phyloP scores from a whole-genome alignment of 2,888 invertebrate species.

The Mythimna pallens region DNA sequence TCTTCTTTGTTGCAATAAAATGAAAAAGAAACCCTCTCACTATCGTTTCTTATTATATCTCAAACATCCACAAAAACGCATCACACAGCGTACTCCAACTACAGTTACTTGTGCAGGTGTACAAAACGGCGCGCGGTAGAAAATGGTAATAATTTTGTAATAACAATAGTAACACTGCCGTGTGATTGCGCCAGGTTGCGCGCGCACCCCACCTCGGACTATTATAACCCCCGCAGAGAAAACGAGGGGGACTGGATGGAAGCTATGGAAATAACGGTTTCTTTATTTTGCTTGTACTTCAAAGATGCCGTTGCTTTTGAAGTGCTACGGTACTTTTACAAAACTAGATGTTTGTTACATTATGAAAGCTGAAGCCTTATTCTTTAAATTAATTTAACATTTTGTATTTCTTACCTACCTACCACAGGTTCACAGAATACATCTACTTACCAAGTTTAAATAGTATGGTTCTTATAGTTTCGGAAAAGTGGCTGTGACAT shows the following conservation, averaged over 20 bases:
- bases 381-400: background rate
- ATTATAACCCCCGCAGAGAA: constrained; percentile 35
- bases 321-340: background rate
- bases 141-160: constrained; percentile 53
- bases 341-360: constrained; percentile 22
- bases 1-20: constrained; percentile 9
- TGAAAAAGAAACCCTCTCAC: constrained; percentile 37
- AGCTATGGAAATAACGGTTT: constrained; percentile 54
- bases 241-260: constrained; percentile 31
- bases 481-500: too few species aligned
- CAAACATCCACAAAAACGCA: constrained; percentile 24
- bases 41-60: constrained; percentile 22
- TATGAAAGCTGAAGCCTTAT: background rate
- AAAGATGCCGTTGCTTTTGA: constrained; percentile 18
- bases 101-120: constrained; percentile 60
- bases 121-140: constrained; percentile 57
- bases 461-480: too few species aligned
- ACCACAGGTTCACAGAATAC: too few species aligned
- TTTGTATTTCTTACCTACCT: background rate
- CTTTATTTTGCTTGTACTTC: constrained; percentile 12
- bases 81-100: constrained; percentile 46
- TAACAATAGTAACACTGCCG: constrained; percentile 48
- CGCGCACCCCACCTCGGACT: constrained; percentile 48
- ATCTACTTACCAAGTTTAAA: too few species aligned
- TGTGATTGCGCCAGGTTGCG: constrained; percentile 43